A percentile compares a stretch with the other conserved stretches of the same genome.
Evolutionary conservation across 2,888 invertebrate species (phyloP).

Genomic region (Xylocampa areola): DNA sequence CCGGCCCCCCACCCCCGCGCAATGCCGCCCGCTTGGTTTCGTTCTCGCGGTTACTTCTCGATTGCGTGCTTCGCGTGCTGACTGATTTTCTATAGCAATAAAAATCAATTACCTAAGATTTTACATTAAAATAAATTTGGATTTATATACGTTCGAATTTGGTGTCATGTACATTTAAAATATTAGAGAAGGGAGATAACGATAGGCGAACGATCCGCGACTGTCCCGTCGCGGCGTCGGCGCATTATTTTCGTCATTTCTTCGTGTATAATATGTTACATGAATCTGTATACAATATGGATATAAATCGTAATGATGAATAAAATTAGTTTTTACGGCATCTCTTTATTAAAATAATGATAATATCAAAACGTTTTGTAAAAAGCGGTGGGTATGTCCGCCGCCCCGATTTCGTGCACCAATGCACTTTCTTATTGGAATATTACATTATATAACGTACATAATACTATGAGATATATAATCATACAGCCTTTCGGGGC

Average conservation of each 20-base stretch:
- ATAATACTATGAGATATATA: constrained; percentile 90
- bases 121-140: constrained; percentile 90
- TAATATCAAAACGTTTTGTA: constrained; percentile 89
- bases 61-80: constrained; percentile 91
- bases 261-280: constrained; percentile 92
- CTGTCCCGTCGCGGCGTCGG: constrained; percentile 79
- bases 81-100: constrained; percentile 91
- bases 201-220: constrained; percentile 87
- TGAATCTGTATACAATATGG: constrained; percentile 91
- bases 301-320: constrained; percentile 89
- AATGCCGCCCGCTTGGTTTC: constrained; percentile 88
- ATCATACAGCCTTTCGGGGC: constrained; percentile 90
- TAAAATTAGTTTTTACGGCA: constrained; percentile 89
- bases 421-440: constrained; percentile 90
- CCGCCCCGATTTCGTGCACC: constrained; percentile 90
- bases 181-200: constrained; percentile 88
- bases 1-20: constrained; percentile 73
- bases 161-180: constrained; percentile 90
- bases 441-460: constrained; percentile 90
- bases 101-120: constrained; percentile 91
- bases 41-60: constrained; percentile 90
- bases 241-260: constrained; percentile 89
- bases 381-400: constrained; percentile 87
- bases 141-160: constrained; percentile 90
- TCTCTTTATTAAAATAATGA: constrained; percentile 90